Percentiles rank a stretch among this genome's conserved stretches.
Conservation (phyloP, 2,113 vertebrate species). For the Hemiscyllium ocellatum region DNA sequence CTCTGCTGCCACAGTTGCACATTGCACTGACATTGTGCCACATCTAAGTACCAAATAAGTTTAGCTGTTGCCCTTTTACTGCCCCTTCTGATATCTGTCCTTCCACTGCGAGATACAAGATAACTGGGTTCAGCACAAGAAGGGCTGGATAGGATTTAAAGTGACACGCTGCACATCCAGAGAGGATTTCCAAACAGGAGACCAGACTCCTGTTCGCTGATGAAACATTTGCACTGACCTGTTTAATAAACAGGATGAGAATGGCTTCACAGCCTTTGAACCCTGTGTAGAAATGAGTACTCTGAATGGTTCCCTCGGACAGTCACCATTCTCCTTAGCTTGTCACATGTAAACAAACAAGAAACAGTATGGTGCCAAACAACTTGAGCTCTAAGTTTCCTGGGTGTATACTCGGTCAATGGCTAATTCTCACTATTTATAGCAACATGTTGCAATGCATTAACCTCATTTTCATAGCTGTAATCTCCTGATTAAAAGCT, state of each 20-base stretch:
- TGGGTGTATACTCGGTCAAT: neutral
- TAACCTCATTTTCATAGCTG: conserved; percentile 12
- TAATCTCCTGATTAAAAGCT: conserved; percentile 35
- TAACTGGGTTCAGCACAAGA: neutral
- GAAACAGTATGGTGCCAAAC: neutral
- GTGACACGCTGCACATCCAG: neutral
- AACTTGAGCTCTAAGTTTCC: neutral
- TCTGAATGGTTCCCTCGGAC: neutral
- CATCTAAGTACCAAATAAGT: neutral
- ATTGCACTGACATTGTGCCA: neutral
- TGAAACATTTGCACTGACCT: neutral
- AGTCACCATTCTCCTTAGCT: neutral
- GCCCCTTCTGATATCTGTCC: no score
- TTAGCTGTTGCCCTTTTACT: neutral
- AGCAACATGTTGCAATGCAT: conserved; percentile 21
- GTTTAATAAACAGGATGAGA: neutral
- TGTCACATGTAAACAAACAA: neutral
- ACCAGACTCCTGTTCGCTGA: neutral
- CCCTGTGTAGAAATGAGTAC: neutral
- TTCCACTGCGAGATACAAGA: neutral
- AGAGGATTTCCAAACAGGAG: neutral
- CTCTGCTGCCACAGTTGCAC: neutral
- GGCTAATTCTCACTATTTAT: conserved; percentile 30
- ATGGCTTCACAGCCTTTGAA: neutral
- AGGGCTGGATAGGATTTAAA: neutral